These are phyloP conservation scores for Catocala sponsa DNA, from an alignment of 2,888 invertebrate genomes.

Conservation along the genomic window DNA sequence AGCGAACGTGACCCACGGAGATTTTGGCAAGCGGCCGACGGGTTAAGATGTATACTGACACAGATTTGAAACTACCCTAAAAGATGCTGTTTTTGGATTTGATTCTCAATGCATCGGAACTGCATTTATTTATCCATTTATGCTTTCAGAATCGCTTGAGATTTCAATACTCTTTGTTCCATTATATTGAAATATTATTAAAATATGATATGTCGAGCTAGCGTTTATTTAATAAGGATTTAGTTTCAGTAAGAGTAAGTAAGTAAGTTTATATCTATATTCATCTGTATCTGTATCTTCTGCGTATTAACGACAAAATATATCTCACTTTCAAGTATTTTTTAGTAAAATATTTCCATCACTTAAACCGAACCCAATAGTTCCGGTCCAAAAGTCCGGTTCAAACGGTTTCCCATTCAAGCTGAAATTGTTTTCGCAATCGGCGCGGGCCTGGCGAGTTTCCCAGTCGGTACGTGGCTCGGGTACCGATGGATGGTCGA, in stretches of 20 bases:
- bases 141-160: no score
- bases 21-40: conserved; percentile 70
- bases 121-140: not conserved
- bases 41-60: conserved; percentile 57
- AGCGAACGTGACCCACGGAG: conserved; percentile 69
- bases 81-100: conserved; percentile 30
- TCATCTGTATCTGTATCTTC: no score
- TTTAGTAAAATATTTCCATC: conserved; percentile 40
- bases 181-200: no score
- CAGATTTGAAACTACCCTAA: conserved; percentile 44
- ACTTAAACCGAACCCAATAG: conserved; percentile 52
- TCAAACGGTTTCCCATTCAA: conserved; percentile 51
- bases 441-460: conserved; percentile 55
- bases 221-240: no score
- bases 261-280: no score
- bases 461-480: conserved; percentile 57
- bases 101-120: not conserved
- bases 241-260: no score
- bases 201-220: no score
- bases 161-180: no score
- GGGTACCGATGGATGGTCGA: conserved; percentile 43
- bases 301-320: no score
- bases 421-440: conserved; percentile 60
- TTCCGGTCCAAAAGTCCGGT: conserved; percentile 48
- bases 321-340: not conserved